Evolutionary conservation across 2,113 vertebrate species (phyloP).

Genomic region (Climacteris rufus): DNA sequence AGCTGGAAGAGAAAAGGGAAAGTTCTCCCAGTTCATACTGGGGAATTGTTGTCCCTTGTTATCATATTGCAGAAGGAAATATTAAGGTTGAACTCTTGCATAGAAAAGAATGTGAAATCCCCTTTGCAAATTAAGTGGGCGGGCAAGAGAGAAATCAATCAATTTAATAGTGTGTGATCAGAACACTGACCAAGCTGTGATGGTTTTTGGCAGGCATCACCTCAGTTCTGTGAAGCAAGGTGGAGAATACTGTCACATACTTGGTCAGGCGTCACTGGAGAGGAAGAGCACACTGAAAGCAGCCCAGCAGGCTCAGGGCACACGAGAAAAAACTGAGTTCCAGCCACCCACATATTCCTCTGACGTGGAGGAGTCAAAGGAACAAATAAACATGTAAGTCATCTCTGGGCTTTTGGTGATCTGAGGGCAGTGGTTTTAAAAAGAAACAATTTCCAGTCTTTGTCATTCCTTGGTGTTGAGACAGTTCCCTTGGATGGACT

Average conservation of each 20-base stretch:
- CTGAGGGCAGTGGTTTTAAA: neutral
- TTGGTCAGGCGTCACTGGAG: slow-evolving; percentile 63
- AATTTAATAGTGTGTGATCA: neutral
- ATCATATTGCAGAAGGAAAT: neutral
- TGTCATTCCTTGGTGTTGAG: neutral
- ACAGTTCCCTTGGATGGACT: neutral
- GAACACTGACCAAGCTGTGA: neutral
- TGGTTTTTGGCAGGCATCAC: slow-evolving; percentile 58
- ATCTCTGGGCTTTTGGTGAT: neutral
- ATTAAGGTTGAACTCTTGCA: neutral
- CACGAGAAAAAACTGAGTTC: neutral
- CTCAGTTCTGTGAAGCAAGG: slow-evolving; percentile 68
- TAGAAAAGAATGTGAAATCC: neutral
- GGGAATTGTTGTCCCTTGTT: neutral
- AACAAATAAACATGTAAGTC: slow-evolving; percentile 14
- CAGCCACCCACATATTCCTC: slow-evolving; percentile 30
- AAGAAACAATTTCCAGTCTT: neutral
- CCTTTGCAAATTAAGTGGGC: neutral
- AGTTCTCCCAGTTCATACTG: neutral
- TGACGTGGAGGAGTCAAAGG: neutral
- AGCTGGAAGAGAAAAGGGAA: neutral
- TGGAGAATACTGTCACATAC: slow-evolving; percentile 60
- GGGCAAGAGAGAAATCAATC: neutral
- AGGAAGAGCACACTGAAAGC: slow-evolving; percentile 8
- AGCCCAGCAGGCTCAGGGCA: neutral